Evolutionary conservation across 1,140 invertebrate species (phyloP), one percentile per base, ranked within the genome.

Genomic region (Drosophila baimaii): DNA sequence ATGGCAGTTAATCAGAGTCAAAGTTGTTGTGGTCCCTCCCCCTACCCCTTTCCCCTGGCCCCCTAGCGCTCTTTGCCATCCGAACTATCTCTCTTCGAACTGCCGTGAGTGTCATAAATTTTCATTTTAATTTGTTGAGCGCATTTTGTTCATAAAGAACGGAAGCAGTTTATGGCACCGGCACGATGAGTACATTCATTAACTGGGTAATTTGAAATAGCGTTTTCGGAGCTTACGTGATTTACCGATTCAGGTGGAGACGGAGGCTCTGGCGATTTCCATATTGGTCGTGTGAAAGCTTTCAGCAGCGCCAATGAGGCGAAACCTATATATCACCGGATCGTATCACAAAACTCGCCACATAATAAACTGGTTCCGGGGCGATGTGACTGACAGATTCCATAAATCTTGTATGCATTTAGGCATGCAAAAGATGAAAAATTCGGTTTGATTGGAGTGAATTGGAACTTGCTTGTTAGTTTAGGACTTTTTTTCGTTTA

Each of bases 1-100:
- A 66, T 71, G 79, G 74, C 82, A 86, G 83, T 86, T 86, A 88
- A 86, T 86, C 83, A 86, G 76, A 88, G 79, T 86, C 84, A 79
- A 82, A 83, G 66, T 54, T 46, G 49, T 65, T 78, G 69, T 68
- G 56, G 57, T 63, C 49, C 61, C 47, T 35, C 29, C 33, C 52
- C 25, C 27, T 41, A 3, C 13, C 29, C 31, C n/a, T n/a, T n/a
- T n/a, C n/a, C 21, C 29, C n/a, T 27, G 3, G 8, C 49, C 10
- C 19, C 27, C 19, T 19, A 1, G 15, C 35, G 15, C 55, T 27
- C n/a, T 19, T 21, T 63, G 17, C 43, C 6, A 61, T 39, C 10
- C 27, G 19, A 72, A 51, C 35, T 65, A 75, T 75, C 52, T 75
- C 46, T 55, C 44, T 41, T 79, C 75, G 75, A 64, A 70, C 46